Evolutionary conservation across 37 sponge, comb jelly and placozoan genomes (phyloP), one percentile per base, ranked within the genome.

Genomic region (Bolinopsis microptera): DNA sequence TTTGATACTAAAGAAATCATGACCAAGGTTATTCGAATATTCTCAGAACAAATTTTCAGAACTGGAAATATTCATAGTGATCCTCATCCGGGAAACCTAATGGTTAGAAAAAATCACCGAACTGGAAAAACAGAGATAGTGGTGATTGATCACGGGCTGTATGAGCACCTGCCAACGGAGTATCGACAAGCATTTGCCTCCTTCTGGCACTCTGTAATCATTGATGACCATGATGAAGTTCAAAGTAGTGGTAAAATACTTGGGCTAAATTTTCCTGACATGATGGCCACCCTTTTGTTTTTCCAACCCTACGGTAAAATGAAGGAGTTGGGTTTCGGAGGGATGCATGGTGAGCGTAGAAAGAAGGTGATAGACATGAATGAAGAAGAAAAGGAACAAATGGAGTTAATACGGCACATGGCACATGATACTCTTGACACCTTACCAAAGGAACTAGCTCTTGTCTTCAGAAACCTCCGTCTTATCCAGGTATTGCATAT

Each of bases 21-120:
- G 69, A 31, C 21, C 1, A 97, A 96, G 35, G 72, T 96, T 69
- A 75, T 96, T 21, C 40, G 94, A 36, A 69, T 94, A 13, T 96
- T 96, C 39, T 93, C 94, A 38, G 86, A 95, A 34, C 97, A 97
- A 83, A 92, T 97, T 28, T 97, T 97, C 38, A 74, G 76, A 33
- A 95, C 96, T 21, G 97, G 97, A 0, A 95, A 96, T 36, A 82
- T 97, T 0, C 97, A 97, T 83, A 96, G 94, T 9, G 97, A 97
- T 36, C 97, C 97, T 0, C 97, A 97, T 80, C 97, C 97, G 35
- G 97, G 96, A 61, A 97, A 97, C 38, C 38, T 80, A 21, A 33
- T 80, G 82, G 82, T 80, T 13, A 33, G 82, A 22, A 80, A 34
- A 37, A 2, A 80, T 35, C 28, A 1, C 2, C 16, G 33, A 36